Base-by-base conservation (phyloP, 2,888 invertebrate species). In the Dendrolimus houi region DNA sequence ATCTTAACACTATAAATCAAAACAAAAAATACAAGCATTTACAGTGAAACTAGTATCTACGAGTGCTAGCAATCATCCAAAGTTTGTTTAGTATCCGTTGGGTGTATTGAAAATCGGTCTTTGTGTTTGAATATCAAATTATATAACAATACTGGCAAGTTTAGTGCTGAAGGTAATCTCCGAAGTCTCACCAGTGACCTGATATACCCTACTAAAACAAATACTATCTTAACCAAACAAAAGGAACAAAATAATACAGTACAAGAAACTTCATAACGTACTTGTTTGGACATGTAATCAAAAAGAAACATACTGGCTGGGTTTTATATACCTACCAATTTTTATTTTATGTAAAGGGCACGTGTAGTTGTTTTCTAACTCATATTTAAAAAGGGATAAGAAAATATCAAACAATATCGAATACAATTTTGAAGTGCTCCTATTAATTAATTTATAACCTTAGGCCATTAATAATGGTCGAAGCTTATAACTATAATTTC, bases 111-210 rank as follows among this genome's bases (percentile, higher is more conserved):
- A 76, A 74, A 70, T 76, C 72, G 65, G 70, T 66, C 71, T 69
- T 72, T 70, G 69, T 68, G 60, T 67, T 68, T 66, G 65, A 64
- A 66, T 71, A 70, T 71, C 59, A 57, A 70, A 70, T 68, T 61
- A 66, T 64, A 66, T 59, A 60, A 60, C 54, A 66, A 62, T 57
- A 63, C 63, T 62, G 60, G 56, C 58, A 68, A 66, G 62, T 67
- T 69, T 62, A 57, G 47, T 54, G 52, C 59, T 42, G 57, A 61
- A 59, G 57, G 58, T 64, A 60, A 64, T 60, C 66, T 63, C 59
- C 59, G 56, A 65, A 68, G 55, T 52, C 29, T 1, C 29, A 56
- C 59, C 55, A 60, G 55, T 55, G 53, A 59, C 58, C 69, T 60
- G 62, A 63, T 61, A 63, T 65, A 62, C 57, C 54, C 55, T 59